Percentiles rank a stretch among this genome's conserved stretches.
These are phyloP conservation scores for Drosophila orosa DNA, from an alignment of 1,140 invertebrate species.

Conservation along the genomic window DNA sequence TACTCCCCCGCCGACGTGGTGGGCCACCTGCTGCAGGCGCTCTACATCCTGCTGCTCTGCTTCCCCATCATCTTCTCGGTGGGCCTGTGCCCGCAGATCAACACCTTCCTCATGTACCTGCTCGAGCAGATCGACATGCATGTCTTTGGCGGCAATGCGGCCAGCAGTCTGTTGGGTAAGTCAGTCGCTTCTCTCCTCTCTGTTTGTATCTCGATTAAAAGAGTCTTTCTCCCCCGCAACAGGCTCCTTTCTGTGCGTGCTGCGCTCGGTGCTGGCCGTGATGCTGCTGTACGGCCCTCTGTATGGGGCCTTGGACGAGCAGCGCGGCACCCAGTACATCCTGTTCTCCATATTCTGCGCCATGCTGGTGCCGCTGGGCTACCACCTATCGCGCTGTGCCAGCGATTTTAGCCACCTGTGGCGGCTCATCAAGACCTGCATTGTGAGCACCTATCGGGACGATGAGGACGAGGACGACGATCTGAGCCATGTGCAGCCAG, in stretches of 20 bases:
- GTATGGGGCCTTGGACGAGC: constrained; percentile 92
- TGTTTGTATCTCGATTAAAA: no score
- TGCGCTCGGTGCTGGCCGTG: constrained; percentile 92
- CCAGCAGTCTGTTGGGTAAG: constrained; percentile 90
- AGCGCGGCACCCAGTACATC: constrained; percentile 94
- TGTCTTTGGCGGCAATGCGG: constrained; percentile 98
- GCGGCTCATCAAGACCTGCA: constrained; percentile 90
- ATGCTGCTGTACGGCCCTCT: constrained; percentile 94
- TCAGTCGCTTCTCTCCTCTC: neutral
- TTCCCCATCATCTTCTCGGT: constrained; percentile 97
- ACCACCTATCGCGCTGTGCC: constrained; percentile 95
- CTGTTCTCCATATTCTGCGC: constrained; percentile 98
- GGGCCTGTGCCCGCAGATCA: constrained; percentile 97
- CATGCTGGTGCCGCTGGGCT: constrained; percentile 93
- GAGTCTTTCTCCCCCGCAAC: neutral
- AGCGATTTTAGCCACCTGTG: constrained; percentile 96
- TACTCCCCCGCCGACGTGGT: constrained; percentile 90
- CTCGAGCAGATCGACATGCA: constrained; percentile 99
- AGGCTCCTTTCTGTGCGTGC: constrained; percentile 91
- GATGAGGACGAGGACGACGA: constrained; percentile 79
- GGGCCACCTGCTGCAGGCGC: constrained; percentile 88
- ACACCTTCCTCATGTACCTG: constrained; percentile 97
- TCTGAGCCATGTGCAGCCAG: constrained; percentile 53
- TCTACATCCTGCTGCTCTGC: constrained; percentile 93
- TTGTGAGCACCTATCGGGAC: constrained; percentile 79